Conservation (phyloP, 2,113 vertebrate species). For the Rhineura floridana region DNA sequence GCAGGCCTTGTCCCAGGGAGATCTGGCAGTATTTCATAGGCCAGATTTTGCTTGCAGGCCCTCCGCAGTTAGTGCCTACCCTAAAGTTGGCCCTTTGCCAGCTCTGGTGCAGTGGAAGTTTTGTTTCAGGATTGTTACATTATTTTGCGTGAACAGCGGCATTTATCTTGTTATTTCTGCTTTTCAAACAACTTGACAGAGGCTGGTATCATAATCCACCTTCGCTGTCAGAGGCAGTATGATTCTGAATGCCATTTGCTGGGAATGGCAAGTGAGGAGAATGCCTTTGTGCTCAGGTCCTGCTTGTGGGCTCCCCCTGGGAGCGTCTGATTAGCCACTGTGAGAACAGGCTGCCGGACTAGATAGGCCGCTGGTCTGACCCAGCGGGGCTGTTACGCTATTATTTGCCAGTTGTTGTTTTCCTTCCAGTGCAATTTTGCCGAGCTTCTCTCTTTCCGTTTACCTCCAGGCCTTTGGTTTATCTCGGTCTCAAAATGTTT, state of each 20-base stretch:
- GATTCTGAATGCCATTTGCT: too few species aligned
- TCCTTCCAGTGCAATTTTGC: slow-evolving; percentile 5
- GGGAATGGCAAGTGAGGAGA: too few species aligned
- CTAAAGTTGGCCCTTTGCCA: not conserved
- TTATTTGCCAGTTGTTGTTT: not conserved
- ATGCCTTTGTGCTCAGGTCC: too few species aligned
- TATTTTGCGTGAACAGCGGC: not conserved
- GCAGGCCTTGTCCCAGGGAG: not conserved
- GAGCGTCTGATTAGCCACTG: too few species aligned
- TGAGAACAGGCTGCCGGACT: too few species aligned
- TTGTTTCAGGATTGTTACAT: not conserved
- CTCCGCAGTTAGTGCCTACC: not conserved
- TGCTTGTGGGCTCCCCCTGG: too few species aligned
- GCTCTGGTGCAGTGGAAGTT: not conserved
- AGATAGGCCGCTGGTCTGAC: too few species aligned
- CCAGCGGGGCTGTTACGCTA: not conserved
- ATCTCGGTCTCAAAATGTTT: slow-evolving; percentile 93
- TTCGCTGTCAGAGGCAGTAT: too few species aligned
- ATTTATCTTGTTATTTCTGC: too few species aligned
- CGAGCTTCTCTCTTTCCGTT: slow-evolving; percentile 44
- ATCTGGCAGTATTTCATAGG: not conserved
- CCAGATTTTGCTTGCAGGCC: not conserved
- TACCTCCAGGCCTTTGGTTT: slow-evolving; percentile 88
- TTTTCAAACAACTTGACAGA: too few species aligned
- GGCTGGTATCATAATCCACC: too few species aligned